Evolutionary conservation across 2,113 vertebrate species (phyloP).

Genomic region (Columba livia): DNA sequence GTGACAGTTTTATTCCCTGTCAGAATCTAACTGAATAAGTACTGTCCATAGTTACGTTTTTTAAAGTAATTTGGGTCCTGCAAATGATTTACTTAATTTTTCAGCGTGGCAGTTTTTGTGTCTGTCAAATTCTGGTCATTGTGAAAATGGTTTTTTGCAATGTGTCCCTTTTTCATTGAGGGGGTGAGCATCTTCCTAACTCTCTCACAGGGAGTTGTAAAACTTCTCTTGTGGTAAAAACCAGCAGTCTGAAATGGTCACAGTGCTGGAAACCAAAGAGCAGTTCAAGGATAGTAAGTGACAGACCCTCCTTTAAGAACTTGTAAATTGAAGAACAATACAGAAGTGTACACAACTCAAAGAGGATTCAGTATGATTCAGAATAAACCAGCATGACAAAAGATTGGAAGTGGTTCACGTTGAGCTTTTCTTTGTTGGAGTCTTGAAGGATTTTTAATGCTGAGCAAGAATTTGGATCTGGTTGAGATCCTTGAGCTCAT

Average conservation of each 20-base stretch:
- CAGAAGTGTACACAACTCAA: neutral
- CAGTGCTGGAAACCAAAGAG: neutral
- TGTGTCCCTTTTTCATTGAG: neutral
- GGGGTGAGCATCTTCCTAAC: neutral
- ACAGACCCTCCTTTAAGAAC: neutral
- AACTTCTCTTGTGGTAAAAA: neutral
- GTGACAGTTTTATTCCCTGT: neutral
- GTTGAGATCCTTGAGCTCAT: neutral
- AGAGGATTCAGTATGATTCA: neutral
- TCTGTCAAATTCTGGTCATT: neutral
- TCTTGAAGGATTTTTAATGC: neutral
- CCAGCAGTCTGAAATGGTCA: neutral
- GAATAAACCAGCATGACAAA: neutral
- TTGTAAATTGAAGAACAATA: too few relatives aligned
- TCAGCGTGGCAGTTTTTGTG: neutral
- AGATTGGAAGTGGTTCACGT: rapidly evolving
- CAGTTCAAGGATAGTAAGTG: neutral
- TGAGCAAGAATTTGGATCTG: neutral
- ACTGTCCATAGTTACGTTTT: neutral
- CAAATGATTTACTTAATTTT: neutral
- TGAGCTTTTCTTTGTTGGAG: neutral
- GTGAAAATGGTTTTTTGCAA: neutral
- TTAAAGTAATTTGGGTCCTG: neutral
- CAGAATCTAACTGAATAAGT: neutral
- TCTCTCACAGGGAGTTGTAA: neutral